Base-by-base conservation (phyloP, 30 jellyfish, hydroid and myxozoan genomes). In the Aurelia coerulea region DNA sequence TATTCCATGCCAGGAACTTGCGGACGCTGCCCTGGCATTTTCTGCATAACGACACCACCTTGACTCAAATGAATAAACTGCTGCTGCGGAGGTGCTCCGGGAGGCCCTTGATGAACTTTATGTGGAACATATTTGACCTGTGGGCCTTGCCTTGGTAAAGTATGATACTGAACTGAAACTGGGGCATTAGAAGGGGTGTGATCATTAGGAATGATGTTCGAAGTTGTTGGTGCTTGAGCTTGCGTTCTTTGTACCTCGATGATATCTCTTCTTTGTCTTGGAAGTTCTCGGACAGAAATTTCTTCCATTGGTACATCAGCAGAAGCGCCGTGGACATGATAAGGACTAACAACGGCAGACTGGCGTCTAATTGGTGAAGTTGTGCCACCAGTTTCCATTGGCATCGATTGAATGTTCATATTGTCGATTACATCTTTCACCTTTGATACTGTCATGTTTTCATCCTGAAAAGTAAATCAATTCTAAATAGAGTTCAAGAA, bases 101-200 rank as follows among this genome's bases (percentile, higher is more conserved):
- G 64, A 2, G 73, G 39, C 32, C 68, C 79, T 14, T 16, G 54
- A 60, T 62, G 86, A 15, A 84, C 12, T 50, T 78, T 84, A 31
- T 84, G 93, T 10, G 93, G 93, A 0, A 84, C 93, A 84, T 84
- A 84, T 66, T 84, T 84, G 33, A 84, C 88, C 31, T 73, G 93
- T 5, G 93, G 93, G 16, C 93, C 93, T 32, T 73, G 87, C 68
- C 88, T 77, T 32, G 93, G 50, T 7, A 23, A 46, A 17, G 87
- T 63, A 15, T 53, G 68, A 18, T 78, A 34, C 39, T 77, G 85
- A 5, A 50, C 65, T 1, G 79, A 73, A n/a, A 60, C 10, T 18
- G 85, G 35, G 54, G 65, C 68, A 23, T 52, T 3, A 58, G 76
- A 3, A 12, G 29, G 62, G 15, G 35, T 33, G 35, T 54, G 66